Evolutionary conservation across 2,888 invertebrate species (phyloP).

Genomic region (Glaucopsyche alexis): DNA sequence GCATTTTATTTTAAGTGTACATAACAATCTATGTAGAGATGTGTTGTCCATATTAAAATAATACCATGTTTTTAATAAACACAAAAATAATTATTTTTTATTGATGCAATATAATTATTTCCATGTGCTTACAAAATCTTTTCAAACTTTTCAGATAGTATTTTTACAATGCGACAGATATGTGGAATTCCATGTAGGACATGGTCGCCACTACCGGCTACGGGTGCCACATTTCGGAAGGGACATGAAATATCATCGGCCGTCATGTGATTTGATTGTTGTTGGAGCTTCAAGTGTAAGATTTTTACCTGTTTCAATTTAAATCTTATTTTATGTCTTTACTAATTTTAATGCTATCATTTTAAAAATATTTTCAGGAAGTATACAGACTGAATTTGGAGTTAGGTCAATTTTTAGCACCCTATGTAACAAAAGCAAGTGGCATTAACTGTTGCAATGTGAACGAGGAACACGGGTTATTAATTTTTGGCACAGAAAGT

Average conservation of each 20-base stretch:
- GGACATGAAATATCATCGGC: conserved; percentile 94
- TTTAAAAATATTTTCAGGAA: conserved; percentile 81
- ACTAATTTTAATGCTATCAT: conserved; percentile 19
- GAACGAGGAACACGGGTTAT: conserved; percentile 92
- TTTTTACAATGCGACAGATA: conserved; percentile 91
- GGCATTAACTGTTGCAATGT: conserved; percentile 91
- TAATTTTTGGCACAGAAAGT: conserved; percentile 92
- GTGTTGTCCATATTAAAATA: too few species aligned
- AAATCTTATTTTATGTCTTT: background rate
- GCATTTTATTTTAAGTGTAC: too few species aligned
- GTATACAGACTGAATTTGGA: conserved; percentile 97
- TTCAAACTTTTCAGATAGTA: conserved; percentile 83
- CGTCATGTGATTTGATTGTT: conserved; percentile 94
- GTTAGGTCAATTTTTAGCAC: conserved; percentile 95
- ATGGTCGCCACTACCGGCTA: conserved; percentile 93
- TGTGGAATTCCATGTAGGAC: conserved; percentile 96
- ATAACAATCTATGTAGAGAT: too few species aligned
- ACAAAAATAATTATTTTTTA: too few species aligned
- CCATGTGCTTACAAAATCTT: background rate
- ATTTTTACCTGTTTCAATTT: conserved; percentile 37
- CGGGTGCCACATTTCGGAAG: conserved; percentile 97
- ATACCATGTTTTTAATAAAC: too few species aligned
- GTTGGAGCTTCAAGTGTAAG: conserved; percentile 91
- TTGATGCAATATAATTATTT: background rate
- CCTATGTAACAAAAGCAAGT: conserved; percentile 87